phyloP scores from a whole-genome alignment of 2,797 vertebrate species.

The Avahi laniger region DNA sequence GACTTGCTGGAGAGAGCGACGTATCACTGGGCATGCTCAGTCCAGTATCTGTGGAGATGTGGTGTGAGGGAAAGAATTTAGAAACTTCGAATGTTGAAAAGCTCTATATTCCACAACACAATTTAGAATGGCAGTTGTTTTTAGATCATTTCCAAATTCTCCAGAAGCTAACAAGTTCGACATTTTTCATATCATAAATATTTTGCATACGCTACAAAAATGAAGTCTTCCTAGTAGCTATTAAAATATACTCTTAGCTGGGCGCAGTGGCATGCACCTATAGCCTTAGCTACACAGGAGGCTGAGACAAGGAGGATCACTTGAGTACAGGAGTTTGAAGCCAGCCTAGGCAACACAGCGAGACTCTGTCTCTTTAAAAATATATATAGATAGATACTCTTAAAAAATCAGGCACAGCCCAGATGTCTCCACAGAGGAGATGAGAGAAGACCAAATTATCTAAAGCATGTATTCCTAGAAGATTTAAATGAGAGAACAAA shows the following conservation, averaged over 20 bases:
- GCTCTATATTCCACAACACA: background rate
- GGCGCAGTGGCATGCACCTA: background rate
- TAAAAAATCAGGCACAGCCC: background rate
- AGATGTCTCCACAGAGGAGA: background rate
- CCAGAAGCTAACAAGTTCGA: background rate
- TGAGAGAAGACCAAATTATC: background rate
- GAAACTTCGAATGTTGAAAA: background rate
- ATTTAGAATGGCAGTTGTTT: background rate
- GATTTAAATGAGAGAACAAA: background rate
- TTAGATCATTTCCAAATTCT: background rate
- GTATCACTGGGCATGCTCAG: constrained; percentile 96
- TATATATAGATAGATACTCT: background rate
- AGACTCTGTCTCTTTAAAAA: background rate
- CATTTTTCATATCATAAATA: constrained; percentile 18
- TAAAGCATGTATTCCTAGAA: background rate
- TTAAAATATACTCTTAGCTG: background rate
- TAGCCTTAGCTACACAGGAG: background rate
- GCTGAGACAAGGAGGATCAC: background rate
- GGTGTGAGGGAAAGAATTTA: constrained; percentile 22
- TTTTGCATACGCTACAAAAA: constrained; percentile 29
- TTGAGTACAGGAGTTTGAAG: background rate
- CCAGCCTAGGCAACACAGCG: background rate
- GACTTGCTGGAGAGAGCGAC: constrained; percentile 97
- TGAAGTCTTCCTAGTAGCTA: background rate
- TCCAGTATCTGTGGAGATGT: constrained; percentile 90